A percentile compares a stretch with the other conserved stretches of the same genome.
Conservation (phyloP, 2,888 invertebrate genomes). For the Suillia variegata region DNA sequence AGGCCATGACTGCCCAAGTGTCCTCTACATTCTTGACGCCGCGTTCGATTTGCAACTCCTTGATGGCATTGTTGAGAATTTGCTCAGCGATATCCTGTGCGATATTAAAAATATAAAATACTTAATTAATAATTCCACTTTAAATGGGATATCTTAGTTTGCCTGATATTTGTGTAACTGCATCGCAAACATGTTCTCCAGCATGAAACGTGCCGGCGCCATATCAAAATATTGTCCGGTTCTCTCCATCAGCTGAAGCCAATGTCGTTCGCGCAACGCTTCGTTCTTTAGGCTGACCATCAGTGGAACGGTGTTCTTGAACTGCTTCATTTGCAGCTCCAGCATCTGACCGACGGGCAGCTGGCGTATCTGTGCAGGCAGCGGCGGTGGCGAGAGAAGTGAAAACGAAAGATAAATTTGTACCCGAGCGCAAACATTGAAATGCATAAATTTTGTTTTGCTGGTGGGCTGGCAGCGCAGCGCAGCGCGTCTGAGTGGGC, state of each 20-base stretch:
- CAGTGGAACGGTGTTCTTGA: constrained; percentile 83
- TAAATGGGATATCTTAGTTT: constrained; percentile 2
- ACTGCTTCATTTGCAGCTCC: constrained; percentile 85
- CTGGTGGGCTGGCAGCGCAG: too few relatives aligned
- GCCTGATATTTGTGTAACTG: constrained; percentile 82
- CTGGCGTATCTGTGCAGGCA: constrained; percentile 53
- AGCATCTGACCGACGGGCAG: constrained; percentile 71
- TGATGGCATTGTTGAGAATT: constrained; percentile 87
- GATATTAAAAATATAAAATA: constrained; percentile 9
- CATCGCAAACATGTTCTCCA: constrained; percentile 93
- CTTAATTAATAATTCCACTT: not conserved
- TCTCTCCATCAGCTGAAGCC: constrained; percentile 86
- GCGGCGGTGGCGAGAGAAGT: not conserved
- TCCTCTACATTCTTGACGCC: constrained; percentile 84
- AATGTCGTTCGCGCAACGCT: constrained; percentile 87
- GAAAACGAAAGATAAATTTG: not conserved
- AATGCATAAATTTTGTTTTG: too few relatives aligned
- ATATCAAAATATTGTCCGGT: constrained; percentile 85
- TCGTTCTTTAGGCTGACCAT: constrained; percentile 92
- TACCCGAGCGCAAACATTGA: too few relatives aligned
- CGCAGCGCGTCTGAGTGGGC: too few relatives aligned
- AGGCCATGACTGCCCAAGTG: constrained; percentile 71
- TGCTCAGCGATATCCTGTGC: constrained; percentile 74
- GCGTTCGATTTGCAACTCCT: constrained; percentile 89
- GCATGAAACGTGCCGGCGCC: constrained; percentile 84